A percentile compares a stretch with the other conserved stretches of the same genome.
Evolutionary conservation across 2,113 vertebrate species (phyloP).

Genomic region (Colistium nudipinnis): DNA sequence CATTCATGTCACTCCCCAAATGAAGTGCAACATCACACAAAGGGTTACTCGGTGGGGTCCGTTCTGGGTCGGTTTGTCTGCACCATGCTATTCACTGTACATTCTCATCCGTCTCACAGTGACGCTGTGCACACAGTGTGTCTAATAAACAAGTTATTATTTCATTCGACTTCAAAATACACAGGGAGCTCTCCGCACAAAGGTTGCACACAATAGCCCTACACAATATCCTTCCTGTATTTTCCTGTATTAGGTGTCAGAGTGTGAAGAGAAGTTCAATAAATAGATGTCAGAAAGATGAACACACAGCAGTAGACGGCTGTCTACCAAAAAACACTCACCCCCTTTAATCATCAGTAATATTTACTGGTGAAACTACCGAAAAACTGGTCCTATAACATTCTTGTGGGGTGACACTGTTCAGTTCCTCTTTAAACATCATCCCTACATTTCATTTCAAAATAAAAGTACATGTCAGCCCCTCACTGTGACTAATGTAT

Average conservation of each 20-base stretch:
- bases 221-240: constrained; percentile 35
- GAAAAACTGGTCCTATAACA: too few relatives aligned
- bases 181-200: neutral
- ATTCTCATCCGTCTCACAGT: constrained; percentile 18
- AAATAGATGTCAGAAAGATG: constrained; percentile 21
- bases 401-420: neutral
- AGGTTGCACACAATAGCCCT: constrained; percentile 10
- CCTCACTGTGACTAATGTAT: constrained; percentile 18
- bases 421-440: neutral
- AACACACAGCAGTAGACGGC: neutral
- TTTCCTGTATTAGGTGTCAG: constrained; percentile 39
- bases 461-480: constrained; percentile 3
- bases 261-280: constrained; percentile 18
- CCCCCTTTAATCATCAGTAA: neutral
- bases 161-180: constrained; percentile 3
- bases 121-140: constrained; percentile 18
- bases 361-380: neutral
- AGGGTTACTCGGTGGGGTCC: constrained; percentile 49
- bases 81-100: constrained; percentile 23
- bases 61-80: constrained; percentile 50
- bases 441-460: neutral
- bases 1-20: constrained; percentile 59
- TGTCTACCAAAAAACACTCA: neutral
- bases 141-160: constrained; percentile 1
- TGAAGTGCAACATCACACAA: constrained; percentile 64